These are phyloP conservation scores for Noturus placidus DNA, from an alignment of 2,113 vertebrate genomes.

Conservation along the genomic window DNA sequence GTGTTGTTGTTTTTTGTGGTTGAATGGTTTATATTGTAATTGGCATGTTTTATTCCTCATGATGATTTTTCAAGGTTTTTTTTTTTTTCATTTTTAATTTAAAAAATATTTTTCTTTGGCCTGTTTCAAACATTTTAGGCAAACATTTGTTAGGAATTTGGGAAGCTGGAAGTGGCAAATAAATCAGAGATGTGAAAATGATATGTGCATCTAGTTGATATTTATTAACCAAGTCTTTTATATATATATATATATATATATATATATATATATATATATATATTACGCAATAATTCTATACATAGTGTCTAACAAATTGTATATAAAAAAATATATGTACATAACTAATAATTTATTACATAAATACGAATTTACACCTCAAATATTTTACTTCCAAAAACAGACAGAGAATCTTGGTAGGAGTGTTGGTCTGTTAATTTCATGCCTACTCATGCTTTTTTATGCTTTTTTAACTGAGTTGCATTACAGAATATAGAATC, in stretches of 20 bases:
- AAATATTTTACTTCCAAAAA: background rate
- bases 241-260: background rate
- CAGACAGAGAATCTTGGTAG: background rate
- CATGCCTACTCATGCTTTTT: background rate
- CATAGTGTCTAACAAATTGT: background rate
- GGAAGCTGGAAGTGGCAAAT: background rate
- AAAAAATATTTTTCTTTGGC: background rate
- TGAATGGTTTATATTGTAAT: slow-evolving; percentile 35
- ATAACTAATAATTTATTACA: background rate
- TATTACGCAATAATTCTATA: background rate
- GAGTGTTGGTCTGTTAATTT: background rate
- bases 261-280: no score
- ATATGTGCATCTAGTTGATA: background rate
- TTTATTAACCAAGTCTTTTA: background rate
- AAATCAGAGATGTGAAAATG: slow-evolving; percentile 13
- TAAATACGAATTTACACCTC: background rate
- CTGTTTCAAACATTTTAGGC: slow-evolving; percentile 20
- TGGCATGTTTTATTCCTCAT: slow-evolving; percentile 34
- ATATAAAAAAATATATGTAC: background rate
- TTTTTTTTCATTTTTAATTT: background rate
- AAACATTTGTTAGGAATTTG: slow-evolving; percentile 9
- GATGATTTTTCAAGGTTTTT: background rate
- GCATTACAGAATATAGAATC: background rate
- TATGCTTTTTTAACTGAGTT: no score
- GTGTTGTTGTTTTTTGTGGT: background rate